Base-by-base conservation (phyloP, 2,113 vertebrate species). In the Craseonycteris thonglongyai region DNA sequence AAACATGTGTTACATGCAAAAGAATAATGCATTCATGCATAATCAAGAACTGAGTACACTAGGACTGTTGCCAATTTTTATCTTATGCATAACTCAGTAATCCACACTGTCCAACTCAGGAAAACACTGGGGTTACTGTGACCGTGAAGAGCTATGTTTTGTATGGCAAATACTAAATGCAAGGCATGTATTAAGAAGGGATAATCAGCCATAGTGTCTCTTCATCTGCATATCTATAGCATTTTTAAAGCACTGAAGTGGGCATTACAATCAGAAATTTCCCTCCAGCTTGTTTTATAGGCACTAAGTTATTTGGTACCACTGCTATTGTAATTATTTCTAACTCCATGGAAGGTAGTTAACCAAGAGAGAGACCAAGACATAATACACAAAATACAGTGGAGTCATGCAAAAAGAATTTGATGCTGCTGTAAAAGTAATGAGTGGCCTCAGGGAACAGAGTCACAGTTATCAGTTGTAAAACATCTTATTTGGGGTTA, bases 1-100 rank as follows among this genome's bases (percentile, higher is more conserved):
- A 80, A 61, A 76, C 42, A 96, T 66, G 51, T 79, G 75, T 61
- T 76, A 91, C 79, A 12, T 59, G 16, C 19, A 54, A 81, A 72
- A 91, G 51, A 93, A 95, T 83, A 79, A 89, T 40, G 42, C n/a
- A 76, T 56, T 82, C 63, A 59, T 82, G 18, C 69, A 76, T 68
- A 95, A 94, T 89, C 33, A 90, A 45, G 81, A 58, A 68, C 65
- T 33, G 72, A 91, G 47, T 26, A 49, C 30, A 51, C 54, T 18
- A 58, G 30, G 54, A 83, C 13, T 12, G 56, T 35, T 84, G 78
- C 65, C 79, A 83, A 84, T 81, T 80, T 89, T 75, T 51, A 58
- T 76, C 30, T 96, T n/a, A 74, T 75, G 45, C 7, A 11, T 47
- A 63, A 45, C 69, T 91, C 69, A 63, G 71, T 51, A 63, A 76